Evolutionary conservation across 2,113 vertebrate genomes (phyloP).

Genomic region (Daboia siamensis): DNA sequence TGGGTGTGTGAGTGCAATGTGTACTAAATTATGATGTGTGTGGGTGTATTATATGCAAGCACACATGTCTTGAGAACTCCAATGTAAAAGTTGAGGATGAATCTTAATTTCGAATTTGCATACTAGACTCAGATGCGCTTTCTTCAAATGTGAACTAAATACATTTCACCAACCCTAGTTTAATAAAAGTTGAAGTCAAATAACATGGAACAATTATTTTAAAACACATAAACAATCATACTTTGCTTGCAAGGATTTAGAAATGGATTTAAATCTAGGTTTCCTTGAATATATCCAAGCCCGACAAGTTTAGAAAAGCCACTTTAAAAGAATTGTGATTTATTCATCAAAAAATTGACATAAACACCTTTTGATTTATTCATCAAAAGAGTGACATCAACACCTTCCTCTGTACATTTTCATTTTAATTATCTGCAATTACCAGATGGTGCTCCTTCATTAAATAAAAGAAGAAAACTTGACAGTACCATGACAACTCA

Average conservation of each 20-base stretch:
- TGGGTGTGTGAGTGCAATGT: too few relatives aligned
- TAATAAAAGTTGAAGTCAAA: too few relatives aligned
- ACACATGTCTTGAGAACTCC: too few relatives aligned
- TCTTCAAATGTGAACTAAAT: too few relatives aligned
- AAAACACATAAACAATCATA: not conserved
- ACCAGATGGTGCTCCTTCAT: slow-evolving; percentile 42
- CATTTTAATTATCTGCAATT: slow-evolving; percentile 8
- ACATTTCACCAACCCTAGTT: too few relatives aligned
- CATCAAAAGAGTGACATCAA: slow-evolving; percentile 4
- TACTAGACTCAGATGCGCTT: too few relatives aligned
- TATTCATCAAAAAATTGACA: not conserved
- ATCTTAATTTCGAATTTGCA: too few relatives aligned
- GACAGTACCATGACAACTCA: slow-evolving; percentile 58
- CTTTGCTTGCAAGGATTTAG: not conserved
- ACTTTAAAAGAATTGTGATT: slow-evolving; percentile 17
- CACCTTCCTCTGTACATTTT: slow-evolving; percentile 1
- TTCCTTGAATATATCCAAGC: not conserved
- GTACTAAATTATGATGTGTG: too few relatives aligned
- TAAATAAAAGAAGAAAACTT: slow-evolving; percentile 6
- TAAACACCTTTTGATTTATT: not conserved
- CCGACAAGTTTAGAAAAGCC: not conserved
- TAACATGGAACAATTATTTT: not conserved
- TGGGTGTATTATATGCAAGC: too few relatives aligned
- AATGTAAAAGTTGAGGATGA: too few relatives aligned
- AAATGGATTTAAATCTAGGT: not conserved